Conservation (phyloP, 2,113 vertebrate genomes). For the Vanacampus margaritifer region DNA sequence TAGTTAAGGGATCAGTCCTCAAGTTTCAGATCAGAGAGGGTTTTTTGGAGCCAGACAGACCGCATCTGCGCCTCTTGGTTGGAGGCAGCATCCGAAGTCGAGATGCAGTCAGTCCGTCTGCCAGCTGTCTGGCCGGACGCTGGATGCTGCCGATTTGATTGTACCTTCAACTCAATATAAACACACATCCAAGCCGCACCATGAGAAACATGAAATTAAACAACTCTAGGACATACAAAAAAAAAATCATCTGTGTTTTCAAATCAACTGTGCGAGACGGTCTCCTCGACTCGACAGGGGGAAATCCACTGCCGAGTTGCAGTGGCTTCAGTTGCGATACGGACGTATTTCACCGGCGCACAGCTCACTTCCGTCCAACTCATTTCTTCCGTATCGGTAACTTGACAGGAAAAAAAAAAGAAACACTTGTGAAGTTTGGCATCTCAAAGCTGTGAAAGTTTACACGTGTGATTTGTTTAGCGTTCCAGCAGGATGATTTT, state of each 20-base stretch:
- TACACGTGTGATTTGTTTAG: not conserved
- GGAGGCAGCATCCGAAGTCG: slow-evolving; percentile 39
- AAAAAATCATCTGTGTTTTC: not conserved
- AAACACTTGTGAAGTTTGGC: not conserved
- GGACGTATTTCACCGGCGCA: slow-evolving; percentile 35
- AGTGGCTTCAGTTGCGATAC: slow-evolving; percentile 29
- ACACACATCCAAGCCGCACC: not conserved
- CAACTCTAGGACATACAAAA: not conserved
- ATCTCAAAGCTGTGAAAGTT: not conserved
- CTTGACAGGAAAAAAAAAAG: slow-evolving; percentile 21
- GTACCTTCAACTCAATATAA: not conserved
- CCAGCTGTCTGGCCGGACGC: slow-evolving; percentile 46
- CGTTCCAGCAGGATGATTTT: slow-evolving; percentile 74
- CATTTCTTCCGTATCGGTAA: slow-evolving; percentile 12
- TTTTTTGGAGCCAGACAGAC: slow-evolving; percentile 38
- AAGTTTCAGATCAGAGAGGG: slow-evolving; percentile 26
- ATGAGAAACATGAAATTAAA: not conserved
- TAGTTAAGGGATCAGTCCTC: slow-evolving; percentile 28
- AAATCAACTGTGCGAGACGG: not conserved
- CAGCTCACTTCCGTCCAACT: slow-evolving; percentile 45
- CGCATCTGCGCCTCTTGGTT: slow-evolving; percentile 45
- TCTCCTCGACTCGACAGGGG: not conserved
- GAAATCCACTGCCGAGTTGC: slow-evolving; percentile 8
- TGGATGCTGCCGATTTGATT: not conserved
- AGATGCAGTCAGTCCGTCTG: slow-evolving; percentile 53